Base-by-base conservation (phyloP, 2,797 vertebrate genomes). In the Tachyglossus aculeatus region DNA sequence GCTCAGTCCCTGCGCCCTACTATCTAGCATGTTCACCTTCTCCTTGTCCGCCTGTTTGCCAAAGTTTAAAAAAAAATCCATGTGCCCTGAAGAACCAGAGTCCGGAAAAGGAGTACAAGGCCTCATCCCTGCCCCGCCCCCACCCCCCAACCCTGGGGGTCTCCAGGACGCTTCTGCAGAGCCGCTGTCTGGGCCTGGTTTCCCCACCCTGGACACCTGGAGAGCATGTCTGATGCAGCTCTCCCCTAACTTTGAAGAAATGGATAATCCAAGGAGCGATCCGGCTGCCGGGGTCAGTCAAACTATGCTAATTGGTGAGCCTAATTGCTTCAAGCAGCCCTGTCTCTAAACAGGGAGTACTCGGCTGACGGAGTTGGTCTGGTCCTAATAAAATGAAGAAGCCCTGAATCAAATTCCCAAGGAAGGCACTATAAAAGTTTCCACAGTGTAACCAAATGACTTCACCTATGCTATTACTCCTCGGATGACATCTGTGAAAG, bases 341-440 rank as follows among this genome's bases (percentile, higher is more conserved):
- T 88, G 83, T 77, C 67, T 88, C 86, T 86, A 87, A 90, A 89
- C 80, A 77, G 14, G 78, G 75, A 83, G 79, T 82, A 70, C 51
- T 6, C 51, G 21, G 48, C 73, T 90, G 89, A 90, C 81, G 83
- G 86, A 86, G 75, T 89, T 85, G 67, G 89, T 84, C 88, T 92
- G 89, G 85, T 92, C 75, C 87, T 88, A 90, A 91, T 91, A 89
- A 93, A 92, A 91, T 88, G 89, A 92, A 91, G 90, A 92, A 88
- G 87, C 85, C 68, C 78, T 67, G 82, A 91, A 89, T 89, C 90
- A 83, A 90, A 91, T 90, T 91, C 86, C 86, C 78, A 82, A 81
- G 77, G 84, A 89, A 91, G 84, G 64, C 63, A 82, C 84, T 89
- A 86, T 87, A 90, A 87, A 92, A 91, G 86, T 92, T 90, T 90